Conservation (phyloP, 2,888 invertebrate genomes). For the Linhomoeus sp. region DNA sequence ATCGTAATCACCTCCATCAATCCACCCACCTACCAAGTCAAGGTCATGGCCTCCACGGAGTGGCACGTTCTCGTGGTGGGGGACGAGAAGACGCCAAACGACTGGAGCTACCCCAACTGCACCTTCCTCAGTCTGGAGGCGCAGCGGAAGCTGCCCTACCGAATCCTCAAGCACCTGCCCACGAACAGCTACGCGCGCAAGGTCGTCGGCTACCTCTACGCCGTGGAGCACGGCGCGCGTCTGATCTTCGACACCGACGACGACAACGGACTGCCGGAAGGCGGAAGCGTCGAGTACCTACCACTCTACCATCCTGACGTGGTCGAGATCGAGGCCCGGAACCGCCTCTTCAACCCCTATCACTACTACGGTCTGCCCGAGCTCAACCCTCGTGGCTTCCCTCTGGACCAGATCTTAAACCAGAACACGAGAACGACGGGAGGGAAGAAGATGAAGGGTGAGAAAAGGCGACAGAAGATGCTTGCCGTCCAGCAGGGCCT, state of each 20-base stretch:
- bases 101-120: constrained; percentile 2
- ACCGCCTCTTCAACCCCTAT: constrained; percentile 7
- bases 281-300: neutral
- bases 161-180: constrained; percentile 5
- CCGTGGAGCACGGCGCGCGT: constrained; percentile 8
- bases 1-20: too few relatives aligned
- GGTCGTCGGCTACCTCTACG: constrained; percentile 9
- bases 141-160: constrained; percentile 2
- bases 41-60: too few relatives aligned
- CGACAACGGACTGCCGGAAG: neutral
- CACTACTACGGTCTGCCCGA: constrained; percentile 17
- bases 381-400: constrained; percentile 22
- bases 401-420: constrained; percentile 13
- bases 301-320: neutral
- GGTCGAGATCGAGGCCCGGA: neutral
- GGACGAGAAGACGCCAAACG: constrained; percentile 7
- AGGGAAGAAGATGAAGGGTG: too few relatives aligned
- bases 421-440: too few relatives aligned
- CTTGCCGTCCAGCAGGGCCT: too few relatives aligned
- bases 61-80: constrained; percentile 8
- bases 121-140: constrained; percentile 3
- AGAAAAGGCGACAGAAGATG: too few relatives aligned
- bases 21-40: too few relatives aligned
- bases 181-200: constrained; percentile 7
- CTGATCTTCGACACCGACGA: constrained; percentile 7